Evolutionary conservation across 1,140 invertebrate species (phyloP).

Genomic region (Megathymus violae): DNA sequence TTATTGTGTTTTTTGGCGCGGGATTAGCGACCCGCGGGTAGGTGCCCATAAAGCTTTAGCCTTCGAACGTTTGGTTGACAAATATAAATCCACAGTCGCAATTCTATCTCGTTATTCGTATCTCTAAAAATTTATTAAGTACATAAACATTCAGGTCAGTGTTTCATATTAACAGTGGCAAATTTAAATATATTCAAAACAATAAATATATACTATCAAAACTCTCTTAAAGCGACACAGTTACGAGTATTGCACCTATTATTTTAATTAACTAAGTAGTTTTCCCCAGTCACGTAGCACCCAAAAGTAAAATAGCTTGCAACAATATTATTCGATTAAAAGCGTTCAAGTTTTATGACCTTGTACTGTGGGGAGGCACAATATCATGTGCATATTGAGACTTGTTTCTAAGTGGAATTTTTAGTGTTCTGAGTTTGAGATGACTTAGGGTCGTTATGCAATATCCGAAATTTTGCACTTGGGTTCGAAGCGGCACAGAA

Average conservation of each 20-base stretch:
- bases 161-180: neutral
- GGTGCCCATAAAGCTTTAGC: conserved; percentile 59
- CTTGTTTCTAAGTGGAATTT: conserved; percentile 77
- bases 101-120: too few species aligned
- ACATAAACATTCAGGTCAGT: neutral
- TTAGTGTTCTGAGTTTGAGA: conserved; percentile 71
- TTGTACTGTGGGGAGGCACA: conserved; percentile 52
- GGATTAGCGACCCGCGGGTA: conserved; percentile 62
- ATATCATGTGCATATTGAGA: conserved; percentile 72
- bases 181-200: too few species aligned
- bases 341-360: conserved; percentile 74
- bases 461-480: neutral
- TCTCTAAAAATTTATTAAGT: conserved; percentile 25
- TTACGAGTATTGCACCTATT: too few species aligned
- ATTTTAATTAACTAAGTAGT: conserved; percentile 24
- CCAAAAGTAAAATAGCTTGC: conserved; percentile 35
- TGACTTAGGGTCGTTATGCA: conserved; percentile 43
- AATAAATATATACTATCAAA: neutral
- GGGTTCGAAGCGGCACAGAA: too few species aligned
- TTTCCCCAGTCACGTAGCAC: conserved; percentile 26
- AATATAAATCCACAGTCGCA: conserved; percentile 46
- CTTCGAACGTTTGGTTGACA: conserved; percentile 46
- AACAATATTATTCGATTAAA: conserved; percentile 71
- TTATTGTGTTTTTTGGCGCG: conserved; percentile 77
- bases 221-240: neutral